Percentiles rank a stretch among this genome's conserved stretches.
These are phyloP conservation scores for Allygus modestus DNA, from an alignment of 2,888 invertebrate genomes.

Conservation along the genomic window DNA sequence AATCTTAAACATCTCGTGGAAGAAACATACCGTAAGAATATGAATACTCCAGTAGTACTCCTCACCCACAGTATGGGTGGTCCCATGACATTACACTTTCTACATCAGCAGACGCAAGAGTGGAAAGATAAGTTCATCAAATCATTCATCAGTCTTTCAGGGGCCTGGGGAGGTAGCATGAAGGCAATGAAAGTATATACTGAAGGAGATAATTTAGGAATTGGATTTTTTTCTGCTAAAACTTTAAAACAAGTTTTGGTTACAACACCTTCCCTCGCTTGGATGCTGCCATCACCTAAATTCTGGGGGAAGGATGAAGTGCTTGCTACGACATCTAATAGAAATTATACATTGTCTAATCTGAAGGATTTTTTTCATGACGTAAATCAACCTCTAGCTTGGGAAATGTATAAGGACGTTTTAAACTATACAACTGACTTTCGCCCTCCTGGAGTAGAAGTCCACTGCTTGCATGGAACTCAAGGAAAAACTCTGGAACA, in stretches of 20 bases:
- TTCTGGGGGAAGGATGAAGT: slow-evolving; percentile 92
- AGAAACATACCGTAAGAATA: slow-evolving; percentile 89
- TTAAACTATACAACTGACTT: slow-evolving; percentile 83
- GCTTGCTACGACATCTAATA: slow-evolving; percentile 85
- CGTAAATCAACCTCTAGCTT: slow-evolving; percentile 88
- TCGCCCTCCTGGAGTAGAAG: slow-evolving; percentile 89
- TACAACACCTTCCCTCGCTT: slow-evolving; percentile 96
- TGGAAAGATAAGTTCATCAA: slow-evolving; percentile 97
- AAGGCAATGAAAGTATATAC: slow-evolving; percentile 97
- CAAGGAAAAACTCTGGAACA: neutral
- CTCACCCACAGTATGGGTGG: slow-evolving; percentile 99
- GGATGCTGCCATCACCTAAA: slow-evolving; percentile 92
- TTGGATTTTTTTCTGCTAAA: neutral
- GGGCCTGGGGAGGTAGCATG: slow-evolving; percentile 97
- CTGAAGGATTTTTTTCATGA: slow-evolving; percentile 88
- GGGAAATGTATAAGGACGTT: slow-evolving; percentile 94
- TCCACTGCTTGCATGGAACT: slow-evolving; percentile 89
- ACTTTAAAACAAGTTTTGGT: slow-evolving; percentile 75
- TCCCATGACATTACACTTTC: slow-evolving; percentile 91
- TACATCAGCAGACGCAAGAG: slow-evolving; percentile 85
- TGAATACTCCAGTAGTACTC: slow-evolving; percentile 86
- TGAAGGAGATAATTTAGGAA: too few relatives aligned
- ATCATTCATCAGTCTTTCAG: slow-evolving; percentile 89
- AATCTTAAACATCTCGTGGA: slow-evolving; percentile 89
- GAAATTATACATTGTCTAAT: slow-evolving; percentile 89